These are phyloP conservation scores for Microctonus hyperodae DNA, from an alignment of 2,888 invertebrate genomes.

Conservation along the genomic window DNA sequence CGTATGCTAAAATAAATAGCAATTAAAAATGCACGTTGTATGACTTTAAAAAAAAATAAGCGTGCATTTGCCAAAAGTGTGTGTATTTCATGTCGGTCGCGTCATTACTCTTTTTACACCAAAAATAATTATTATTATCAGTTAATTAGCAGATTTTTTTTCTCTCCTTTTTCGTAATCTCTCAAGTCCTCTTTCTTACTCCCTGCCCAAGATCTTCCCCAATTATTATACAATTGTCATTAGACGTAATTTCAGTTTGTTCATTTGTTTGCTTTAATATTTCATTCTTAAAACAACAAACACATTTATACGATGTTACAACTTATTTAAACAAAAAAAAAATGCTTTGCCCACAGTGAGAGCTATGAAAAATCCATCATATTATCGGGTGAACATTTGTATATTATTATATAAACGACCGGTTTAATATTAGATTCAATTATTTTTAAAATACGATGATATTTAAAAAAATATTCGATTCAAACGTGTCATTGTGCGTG, in stretches of 20 bases:
- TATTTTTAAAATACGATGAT: background rate
- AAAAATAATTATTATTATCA: background rate
- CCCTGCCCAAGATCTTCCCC: background rate
- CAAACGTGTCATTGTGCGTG: background rate
- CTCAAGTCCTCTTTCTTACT: background rate
- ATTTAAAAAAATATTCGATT: background rate
- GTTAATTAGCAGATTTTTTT: conserved; percentile 5
- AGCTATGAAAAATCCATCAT: background rate
- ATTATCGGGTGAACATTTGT: background rate
- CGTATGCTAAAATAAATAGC: background rate
- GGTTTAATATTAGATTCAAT: background rate
- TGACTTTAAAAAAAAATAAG: background rate
- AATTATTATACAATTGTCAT: background rate
- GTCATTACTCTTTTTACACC: conserved; percentile 14
- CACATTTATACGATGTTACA: background rate
- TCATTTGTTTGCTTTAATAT: background rate
- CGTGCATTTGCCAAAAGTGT: background rate
- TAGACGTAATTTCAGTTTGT: background rate
- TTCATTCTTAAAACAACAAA: background rate
- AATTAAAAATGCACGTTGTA: conserved; percentile 9
- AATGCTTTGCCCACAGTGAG: background rate
- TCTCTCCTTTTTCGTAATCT: background rate
- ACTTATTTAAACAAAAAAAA: background rate
- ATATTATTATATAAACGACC: background rate
- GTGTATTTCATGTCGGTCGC: conserved; percentile 16